Evolutionary conservation across 1,140 invertebrate genomes (phyloP).

Genomic region (Drosophila nigromelanica): DNA sequence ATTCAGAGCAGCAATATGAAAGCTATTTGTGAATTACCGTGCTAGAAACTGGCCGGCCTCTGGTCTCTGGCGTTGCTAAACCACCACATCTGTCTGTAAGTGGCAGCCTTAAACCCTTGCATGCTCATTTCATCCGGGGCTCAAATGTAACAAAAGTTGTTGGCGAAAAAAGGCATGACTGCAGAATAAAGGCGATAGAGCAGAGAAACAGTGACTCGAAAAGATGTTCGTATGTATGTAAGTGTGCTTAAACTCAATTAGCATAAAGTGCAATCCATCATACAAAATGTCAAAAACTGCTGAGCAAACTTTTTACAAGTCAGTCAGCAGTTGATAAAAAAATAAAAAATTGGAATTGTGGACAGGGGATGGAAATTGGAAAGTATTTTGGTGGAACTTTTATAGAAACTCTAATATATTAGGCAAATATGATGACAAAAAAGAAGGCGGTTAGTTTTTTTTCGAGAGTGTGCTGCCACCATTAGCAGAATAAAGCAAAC

Average conservation of each 20-base stretch:
- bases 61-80: neutral
- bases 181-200: slow-evolving; percentile 31
- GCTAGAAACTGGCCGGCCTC: neutral
- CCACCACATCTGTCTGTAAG: neutral
- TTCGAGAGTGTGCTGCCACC: neutral
- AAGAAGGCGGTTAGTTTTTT: slow-evolving; percentile 9
- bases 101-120: slow-evolving; percentile 6
- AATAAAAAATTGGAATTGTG: slow-evolving; percentile 30
- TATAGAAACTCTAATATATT: slow-evolving; percentile 73
- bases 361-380: slow-evolving; percentile 37
- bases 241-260: slow-evolving; percentile 77
- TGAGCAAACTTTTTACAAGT: slow-evolving; percentile 80
- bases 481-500: too few relatives aligned
- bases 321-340: slow-evolving; percentile 62
- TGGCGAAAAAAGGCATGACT: slow-evolving; percentile 34
- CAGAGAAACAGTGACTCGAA: slow-evolving; percentile 14
- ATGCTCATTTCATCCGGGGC: slow-evolving; percentile 2
- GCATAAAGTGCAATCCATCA: slow-evolving; percentile 82
- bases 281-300: slow-evolving; percentile 82
- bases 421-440: slow-evolving; percentile 74
- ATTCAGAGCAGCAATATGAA: too few relatives aligned
- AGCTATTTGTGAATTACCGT: neutral
- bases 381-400: slow-evolving; percentile 22
- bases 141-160: slow-evolving; percentile 63
- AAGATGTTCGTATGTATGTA: slow-evolving; percentile 26